Conservation (phyloP, 2,888 invertebrate species). For the Camponotus fellah region DNA sequence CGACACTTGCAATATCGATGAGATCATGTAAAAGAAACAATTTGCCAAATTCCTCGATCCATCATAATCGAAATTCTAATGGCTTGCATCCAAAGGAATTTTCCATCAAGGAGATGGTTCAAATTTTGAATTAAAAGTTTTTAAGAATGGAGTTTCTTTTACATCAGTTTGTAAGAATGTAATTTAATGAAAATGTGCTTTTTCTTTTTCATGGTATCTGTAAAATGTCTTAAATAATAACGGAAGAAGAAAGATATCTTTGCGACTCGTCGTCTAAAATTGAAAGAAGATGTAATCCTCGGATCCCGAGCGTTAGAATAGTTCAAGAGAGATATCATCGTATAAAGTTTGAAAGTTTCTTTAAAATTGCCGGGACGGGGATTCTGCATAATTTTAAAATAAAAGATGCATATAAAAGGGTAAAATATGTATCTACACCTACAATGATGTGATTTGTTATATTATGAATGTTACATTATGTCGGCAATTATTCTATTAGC, state of each 20-base stretch:
- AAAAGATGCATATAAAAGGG: not conserved
- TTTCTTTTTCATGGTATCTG: not conserved
- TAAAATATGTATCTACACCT: not conserved
- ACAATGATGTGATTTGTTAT: not conserved
- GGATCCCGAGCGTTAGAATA: not conserved
- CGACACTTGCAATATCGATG: not conserved
- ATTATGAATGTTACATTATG: not conserved
- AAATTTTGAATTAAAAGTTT: slow-evolving; percentile 1
- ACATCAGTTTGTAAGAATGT: not conserved
- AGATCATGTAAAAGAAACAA: not conserved
- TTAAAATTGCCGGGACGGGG: not conserved
- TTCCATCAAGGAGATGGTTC: not conserved
- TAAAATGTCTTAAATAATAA: not conserved
- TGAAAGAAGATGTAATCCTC: not conserved
- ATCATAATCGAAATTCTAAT: not conserved
- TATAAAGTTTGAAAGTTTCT: slow-evolving; percentile 15
- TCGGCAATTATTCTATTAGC: not conserved
- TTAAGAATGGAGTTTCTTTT: not conserved
- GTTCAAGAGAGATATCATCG: not conserved
- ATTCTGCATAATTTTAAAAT: not conserved
- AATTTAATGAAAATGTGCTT: not conserved
- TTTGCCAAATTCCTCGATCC: not conserved
- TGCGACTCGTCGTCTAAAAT: not conserved
- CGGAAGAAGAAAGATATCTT: not conserved
- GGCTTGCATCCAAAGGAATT: not conserved